Evolutionary conservation across 2,888 invertebrate genomes (phyloP).

Genomic region (Epinotia nisella): DNA sequence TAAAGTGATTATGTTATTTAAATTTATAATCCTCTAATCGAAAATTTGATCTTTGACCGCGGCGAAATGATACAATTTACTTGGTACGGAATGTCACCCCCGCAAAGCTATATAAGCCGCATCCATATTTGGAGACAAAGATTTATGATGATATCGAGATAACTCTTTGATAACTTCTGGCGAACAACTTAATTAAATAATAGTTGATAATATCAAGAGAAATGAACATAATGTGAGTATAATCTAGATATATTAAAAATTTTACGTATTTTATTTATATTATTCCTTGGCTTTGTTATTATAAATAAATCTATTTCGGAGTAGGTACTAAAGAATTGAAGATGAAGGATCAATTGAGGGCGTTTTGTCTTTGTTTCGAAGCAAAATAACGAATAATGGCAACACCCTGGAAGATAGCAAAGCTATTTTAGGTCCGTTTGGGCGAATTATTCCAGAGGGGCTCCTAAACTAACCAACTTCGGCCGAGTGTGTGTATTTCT

Average conservation of each 20-base stretch:
- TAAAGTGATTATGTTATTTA: slow-evolving; percentile 26
- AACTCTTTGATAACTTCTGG: neutral
- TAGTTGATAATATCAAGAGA: no score
- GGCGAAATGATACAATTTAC: neutral
- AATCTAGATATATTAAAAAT: neutral
- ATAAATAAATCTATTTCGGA: neutral
- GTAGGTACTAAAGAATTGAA: neutral
- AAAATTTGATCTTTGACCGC: neutral
- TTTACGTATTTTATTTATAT: neutral
- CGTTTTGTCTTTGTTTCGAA: neutral
- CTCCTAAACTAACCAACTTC: slow-evolving; percentile 62
- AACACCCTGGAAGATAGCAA: slow-evolving; percentile 18
- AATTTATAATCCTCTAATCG: slow-evolving; percentile 22
- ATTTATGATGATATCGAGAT: neutral
- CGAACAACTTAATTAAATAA: no score
- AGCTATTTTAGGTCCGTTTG: slow-evolving; percentile 48
- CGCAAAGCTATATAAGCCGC: neutral
- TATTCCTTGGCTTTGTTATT: neutral
- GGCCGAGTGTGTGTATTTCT: slow-evolving; percentile 70
- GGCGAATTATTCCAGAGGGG: slow-evolving; percentile 65
- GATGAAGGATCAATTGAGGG: no score
- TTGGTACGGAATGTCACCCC: neutral
- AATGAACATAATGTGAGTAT: neutral
- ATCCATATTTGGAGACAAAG: neutral
- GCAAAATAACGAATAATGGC: slow-evolving; percentile 22